Conservation (phyloP, 2,888 invertebrate species). For the Apotomis turbidana region DNA sequence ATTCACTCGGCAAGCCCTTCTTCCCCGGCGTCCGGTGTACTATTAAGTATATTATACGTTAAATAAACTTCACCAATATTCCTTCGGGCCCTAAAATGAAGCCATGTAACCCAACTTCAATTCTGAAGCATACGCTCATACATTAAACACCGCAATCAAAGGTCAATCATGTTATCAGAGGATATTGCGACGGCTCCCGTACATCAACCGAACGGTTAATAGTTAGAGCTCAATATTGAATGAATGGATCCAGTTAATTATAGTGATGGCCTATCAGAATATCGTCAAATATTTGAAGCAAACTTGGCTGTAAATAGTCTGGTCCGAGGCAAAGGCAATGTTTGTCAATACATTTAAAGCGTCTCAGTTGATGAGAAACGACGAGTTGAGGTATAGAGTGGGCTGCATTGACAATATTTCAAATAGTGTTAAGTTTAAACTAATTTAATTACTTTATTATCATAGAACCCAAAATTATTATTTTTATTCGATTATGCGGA, state of each 20-base stretch:
- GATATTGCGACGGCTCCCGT: background rate
- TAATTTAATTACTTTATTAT: too few relatives aligned
- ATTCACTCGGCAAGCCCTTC: too few relatives aligned
- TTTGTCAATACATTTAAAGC: slow-evolving; percentile 15
- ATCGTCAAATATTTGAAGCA: slow-evolving; percentile 36
- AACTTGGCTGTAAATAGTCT: slow-evolving; percentile 3
- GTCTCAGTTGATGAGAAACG: background rate
- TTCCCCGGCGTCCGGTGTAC: too few relatives aligned
- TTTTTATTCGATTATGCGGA: too few relatives aligned
- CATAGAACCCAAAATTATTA: too few relatives aligned
- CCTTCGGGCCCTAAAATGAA: background rate
- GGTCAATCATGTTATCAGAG: slow-evolving; percentile 29
- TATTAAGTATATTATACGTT: too few relatives aligned
- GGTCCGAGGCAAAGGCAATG: background rate
- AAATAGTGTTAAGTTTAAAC: too few relatives aligned
- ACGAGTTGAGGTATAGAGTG: too few relatives aligned
- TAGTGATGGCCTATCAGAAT: slow-evolving; percentile 25
- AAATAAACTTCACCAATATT: background rate
- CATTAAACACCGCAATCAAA: slow-evolving; percentile 16
- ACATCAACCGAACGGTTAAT: background rate
- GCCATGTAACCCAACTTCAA: slow-evolving; percentile 14
- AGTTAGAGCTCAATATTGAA: slow-evolving; percentile 5
- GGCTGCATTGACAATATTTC: too few relatives aligned
- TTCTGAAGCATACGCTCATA: slow-evolving; percentile 21
- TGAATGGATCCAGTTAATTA: slow-evolving; percentile 18